phyloP scores from a whole-genome alignment of 2,797 vertebrate species.

The Chelonia mydas region DNA sequence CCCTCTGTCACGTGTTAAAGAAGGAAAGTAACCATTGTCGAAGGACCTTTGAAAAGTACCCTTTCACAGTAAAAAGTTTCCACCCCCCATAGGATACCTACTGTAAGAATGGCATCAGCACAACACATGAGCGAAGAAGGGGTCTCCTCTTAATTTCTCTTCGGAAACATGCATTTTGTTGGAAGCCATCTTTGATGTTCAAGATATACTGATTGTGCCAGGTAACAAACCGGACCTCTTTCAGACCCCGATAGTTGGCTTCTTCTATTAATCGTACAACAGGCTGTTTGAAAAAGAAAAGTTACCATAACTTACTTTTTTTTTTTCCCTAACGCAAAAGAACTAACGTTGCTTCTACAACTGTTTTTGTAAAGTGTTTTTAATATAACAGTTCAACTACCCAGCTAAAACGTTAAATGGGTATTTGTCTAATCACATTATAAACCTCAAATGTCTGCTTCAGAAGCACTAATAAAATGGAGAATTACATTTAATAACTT shows the following conservation, averaged over 20 bases:
- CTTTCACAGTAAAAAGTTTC: background rate
- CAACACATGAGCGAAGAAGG: conserved; percentile 91
- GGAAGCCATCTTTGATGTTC: conserved; percentile 94
- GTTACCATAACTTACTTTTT: too few relatives aligned
- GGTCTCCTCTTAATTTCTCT: conserved; percentile 96
- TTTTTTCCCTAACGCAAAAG: background rate
- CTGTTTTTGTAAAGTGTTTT: background rate
- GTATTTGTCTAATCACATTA: background rate
- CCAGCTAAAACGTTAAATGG: background rate
- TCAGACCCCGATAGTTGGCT: conserved; percentile 91
- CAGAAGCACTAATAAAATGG: background rate
- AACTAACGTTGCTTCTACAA: background rate
- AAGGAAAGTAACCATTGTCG: background rate
- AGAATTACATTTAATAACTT: background rate
- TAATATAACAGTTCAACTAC: background rate
- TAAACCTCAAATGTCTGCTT: background rate
- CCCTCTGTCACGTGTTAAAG: background rate
- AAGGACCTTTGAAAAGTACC: background rate
- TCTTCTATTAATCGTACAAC: conserved; percentile 96
- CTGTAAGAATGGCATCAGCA: conserved; percentile 93
- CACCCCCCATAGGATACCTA: conserved; percentile 75
- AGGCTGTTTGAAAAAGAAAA: conserved; percentile 79
- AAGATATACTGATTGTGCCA: conserved; percentile 98
- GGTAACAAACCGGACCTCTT: conserved; percentile 96
- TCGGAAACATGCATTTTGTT: conserved; percentile 94